Conservation (phyloP, 2,888 invertebrate genomes). For the Dorcus hopei region DNA sequence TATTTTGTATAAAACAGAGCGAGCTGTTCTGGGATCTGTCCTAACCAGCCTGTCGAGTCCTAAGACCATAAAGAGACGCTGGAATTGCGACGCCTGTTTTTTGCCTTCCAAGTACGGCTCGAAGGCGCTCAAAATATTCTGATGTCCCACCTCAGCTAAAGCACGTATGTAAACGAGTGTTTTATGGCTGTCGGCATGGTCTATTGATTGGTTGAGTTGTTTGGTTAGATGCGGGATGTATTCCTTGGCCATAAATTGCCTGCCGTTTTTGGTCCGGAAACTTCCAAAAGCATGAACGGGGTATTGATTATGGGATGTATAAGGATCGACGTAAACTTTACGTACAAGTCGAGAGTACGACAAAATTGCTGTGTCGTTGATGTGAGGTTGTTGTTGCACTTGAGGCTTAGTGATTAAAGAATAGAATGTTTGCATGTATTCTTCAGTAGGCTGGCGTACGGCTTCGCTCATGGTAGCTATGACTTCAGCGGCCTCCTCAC, state of each 20-base stretch:
- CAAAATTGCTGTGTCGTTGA: conserved; percentile 60
- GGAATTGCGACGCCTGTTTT: conserved; percentile 55
- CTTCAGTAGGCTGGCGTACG: conserved; percentile 60
- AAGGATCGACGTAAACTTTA: conserved; percentile 58
- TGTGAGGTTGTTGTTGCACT: conserved; percentile 51
- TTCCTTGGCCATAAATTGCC: conserved; percentile 52
- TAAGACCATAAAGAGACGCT: conserved; percentile 62
- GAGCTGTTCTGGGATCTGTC: conserved; percentile 53
- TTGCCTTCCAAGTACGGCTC: conserved; percentile 69
- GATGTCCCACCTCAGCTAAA: conserved; percentile 64
- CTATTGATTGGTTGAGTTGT: conserved; percentile 55
- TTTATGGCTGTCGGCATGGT: conserved; percentile 54
- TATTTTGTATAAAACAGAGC: conserved; percentile 62
- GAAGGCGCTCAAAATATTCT: conserved; percentile 57
- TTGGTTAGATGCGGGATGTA: conserved; percentile 60
- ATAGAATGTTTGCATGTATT: conserved; percentile 61
- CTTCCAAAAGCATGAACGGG: conserved; percentile 66
- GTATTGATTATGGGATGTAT: conserved; percentile 58
- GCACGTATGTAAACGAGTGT: conserved; percentile 63
- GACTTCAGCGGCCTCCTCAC: conserved; percentile 60
- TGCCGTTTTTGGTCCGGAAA: conserved; percentile 52
- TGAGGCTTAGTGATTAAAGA: conserved; percentile 52
- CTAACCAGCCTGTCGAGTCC: conserved; percentile 54
- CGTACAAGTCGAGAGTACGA: conserved; percentile 60
- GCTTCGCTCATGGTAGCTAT: conserved; percentile 54